Percentiles rank a stretch among this genome's conserved stretches.
Evolutionary conservation across 1,140 invertebrate species (phyloP).

Genomic region (Lasioglossum baleicum): DNA sequence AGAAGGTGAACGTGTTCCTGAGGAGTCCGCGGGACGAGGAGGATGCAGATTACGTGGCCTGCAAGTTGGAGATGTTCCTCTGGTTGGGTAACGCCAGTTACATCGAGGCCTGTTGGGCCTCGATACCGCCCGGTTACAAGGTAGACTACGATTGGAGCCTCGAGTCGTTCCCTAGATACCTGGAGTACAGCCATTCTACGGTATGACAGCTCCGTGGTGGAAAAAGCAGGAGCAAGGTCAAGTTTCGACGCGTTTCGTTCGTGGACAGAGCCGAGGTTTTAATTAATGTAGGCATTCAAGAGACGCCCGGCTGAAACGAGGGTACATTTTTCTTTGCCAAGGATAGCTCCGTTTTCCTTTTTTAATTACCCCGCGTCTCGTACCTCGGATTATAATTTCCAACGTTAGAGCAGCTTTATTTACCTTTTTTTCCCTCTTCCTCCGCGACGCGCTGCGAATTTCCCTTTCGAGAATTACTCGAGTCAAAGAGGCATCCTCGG

Average conservation of each 20-base stretch:
- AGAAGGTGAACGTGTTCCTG: conserved; percentile 75
- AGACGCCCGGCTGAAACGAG: neutral
- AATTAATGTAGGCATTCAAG: no score
- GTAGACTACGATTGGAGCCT: conserved; percentile 60
- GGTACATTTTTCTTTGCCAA: no score
- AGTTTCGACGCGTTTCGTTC: neutral
- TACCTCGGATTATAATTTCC: no score
- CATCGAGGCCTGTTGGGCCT: conserved; percentile 69
- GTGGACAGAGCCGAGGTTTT: no score
- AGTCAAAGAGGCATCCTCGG: no score
- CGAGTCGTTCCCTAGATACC: conserved; percentile 62
- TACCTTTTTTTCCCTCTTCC: no score
- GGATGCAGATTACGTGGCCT: conserved; percentile 67
- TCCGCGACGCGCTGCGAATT: no score
- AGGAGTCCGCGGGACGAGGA: conserved; percentile 60
- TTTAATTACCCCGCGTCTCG: no score
- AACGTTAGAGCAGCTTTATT: no score
- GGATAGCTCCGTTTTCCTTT: neutral
- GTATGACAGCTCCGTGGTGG: conserved; percentile 55
- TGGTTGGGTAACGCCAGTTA: conserved; percentile 75
- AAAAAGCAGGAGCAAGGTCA: conserved; percentile 15
- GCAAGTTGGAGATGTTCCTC: conserved; percentile 74
- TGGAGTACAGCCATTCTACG: conserved; percentile 70
- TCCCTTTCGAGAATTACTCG: no score
- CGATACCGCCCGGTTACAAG: conserved; percentile 73